Conservation (phyloP, 2,113 vertebrate genomes). For the Psilopsiagon aurifrons region DNA sequence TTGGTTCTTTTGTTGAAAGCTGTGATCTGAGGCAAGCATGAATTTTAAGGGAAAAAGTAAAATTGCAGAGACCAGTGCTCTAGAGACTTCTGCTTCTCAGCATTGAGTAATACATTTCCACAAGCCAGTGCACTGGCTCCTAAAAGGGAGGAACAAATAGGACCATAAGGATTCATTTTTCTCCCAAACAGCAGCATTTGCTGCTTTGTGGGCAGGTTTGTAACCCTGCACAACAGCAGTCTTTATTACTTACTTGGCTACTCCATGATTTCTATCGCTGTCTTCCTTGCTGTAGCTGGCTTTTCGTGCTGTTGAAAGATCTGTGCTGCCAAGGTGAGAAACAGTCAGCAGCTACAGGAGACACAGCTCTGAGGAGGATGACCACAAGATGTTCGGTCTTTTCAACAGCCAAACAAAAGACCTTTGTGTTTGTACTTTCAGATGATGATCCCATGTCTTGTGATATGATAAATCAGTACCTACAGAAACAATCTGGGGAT, state of each 20-base stretch:
- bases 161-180: not conserved
- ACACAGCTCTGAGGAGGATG: fast-evolving
- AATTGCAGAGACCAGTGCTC: not conserved
- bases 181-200: not conserved
- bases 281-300: not conserved
- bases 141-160: not conserved
- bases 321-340: not conserved
- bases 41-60: constrained; percentile 2
- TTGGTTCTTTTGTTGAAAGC: not conserved
- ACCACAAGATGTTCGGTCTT: not conserved
- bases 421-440: not conserved
- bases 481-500: not conserved
- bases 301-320: not conserved
- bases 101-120: not conserved
- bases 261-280: not conserved
- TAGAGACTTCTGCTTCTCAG: constrained; percentile 1
- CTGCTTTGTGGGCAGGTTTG: constrained; percentile 4
- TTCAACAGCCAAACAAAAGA: not conserved
- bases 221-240: not conserved
- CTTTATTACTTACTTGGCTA: not conserved
- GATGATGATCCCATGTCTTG: not conserved
- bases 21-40: not conserved
- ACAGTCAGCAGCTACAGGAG: not conserved
- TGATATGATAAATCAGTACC: not conserved
- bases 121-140: not conserved